phyloP scores from a whole-genome alignment of 2,797 vertebrate genomes.

The Rhinoraja longicauda region DNA sequence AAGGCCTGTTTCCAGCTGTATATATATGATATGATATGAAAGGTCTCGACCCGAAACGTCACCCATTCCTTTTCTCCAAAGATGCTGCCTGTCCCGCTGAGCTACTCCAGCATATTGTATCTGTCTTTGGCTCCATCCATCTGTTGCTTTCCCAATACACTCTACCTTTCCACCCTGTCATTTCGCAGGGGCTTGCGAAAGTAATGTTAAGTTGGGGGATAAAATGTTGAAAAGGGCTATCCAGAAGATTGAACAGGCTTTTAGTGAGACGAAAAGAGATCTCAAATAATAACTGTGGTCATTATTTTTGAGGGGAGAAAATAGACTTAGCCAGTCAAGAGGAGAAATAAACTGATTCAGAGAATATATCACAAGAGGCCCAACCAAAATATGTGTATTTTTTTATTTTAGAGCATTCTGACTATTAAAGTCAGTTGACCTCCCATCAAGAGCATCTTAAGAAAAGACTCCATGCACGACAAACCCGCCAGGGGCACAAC shows the following conservation, averaged over 20 bases:
- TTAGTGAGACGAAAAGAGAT: not conserved
- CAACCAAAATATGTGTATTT: not conserved
- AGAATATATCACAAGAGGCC: not conserved
- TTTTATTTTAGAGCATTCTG: not conserved
- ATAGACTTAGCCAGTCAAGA: not conserved
- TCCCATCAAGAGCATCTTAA: not conserved
- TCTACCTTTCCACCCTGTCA: not conserved
- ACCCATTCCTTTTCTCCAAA: no score
- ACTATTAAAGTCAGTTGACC: not conserved
- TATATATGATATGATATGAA: no score
- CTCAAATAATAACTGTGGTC: not conserved
- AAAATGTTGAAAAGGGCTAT: not conserved
- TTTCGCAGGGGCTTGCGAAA: not conserved
- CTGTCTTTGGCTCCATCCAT: no score
- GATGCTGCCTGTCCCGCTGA: no score
- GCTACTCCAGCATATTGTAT: no score
- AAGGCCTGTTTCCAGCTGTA: no score
- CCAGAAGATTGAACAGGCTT: not conserved
- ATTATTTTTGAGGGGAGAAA: not conserved
- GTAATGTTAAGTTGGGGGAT: not conserved
- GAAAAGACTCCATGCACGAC: not conserved
- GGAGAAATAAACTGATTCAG: not conserved
- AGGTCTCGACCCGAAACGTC: no score
- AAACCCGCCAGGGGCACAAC: not conserved
- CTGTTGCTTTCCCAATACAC: no score